Evolutionary conservation across 2,113 vertebrate species (phyloP).

Genomic region (Rhea pennata): DNA sequence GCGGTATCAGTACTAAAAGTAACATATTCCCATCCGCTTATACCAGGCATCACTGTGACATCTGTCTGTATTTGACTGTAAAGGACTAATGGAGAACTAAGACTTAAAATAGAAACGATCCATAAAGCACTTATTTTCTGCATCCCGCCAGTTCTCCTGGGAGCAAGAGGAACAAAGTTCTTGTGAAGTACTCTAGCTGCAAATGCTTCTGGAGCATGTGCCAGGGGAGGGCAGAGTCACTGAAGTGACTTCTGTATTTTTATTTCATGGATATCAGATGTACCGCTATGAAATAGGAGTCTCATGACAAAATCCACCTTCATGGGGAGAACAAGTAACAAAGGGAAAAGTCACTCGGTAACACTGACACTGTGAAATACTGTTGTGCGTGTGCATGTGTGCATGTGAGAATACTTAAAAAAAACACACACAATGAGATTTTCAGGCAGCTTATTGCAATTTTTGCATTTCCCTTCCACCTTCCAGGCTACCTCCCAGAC

Average conservation of each 20-base stretch:
- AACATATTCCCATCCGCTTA: background rate
- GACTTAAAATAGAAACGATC: background rate
- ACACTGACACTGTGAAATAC: slow-evolving; percentile 35
- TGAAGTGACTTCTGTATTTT: background rate
- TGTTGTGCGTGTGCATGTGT: slow-evolving; percentile 39
- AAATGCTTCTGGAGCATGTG: background rate
- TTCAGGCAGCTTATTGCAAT: background rate
- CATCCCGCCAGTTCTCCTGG: background rate
- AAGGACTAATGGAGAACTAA: background rate
- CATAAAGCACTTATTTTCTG: background rate
- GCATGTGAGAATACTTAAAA: slow-evolving; percentile 5
- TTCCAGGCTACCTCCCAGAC: background rate
- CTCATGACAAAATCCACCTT: background rate
- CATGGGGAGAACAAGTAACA: background rate
- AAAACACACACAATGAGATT: background rate
- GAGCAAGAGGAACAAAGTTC: background rate
- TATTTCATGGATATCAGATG: background rate
- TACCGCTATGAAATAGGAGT: background rate
- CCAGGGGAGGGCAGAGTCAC: background rate
- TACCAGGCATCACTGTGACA: background rate
- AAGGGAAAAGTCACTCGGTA: background rate
- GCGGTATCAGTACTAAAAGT: background rate
- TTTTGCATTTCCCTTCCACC: background rate
- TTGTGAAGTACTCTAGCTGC: background rate
- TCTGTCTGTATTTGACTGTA: background rate